Evolutionary conservation across 2,888 invertebrate genomes (phyloP).

Genomic region (Alcis repandata): DNA sequence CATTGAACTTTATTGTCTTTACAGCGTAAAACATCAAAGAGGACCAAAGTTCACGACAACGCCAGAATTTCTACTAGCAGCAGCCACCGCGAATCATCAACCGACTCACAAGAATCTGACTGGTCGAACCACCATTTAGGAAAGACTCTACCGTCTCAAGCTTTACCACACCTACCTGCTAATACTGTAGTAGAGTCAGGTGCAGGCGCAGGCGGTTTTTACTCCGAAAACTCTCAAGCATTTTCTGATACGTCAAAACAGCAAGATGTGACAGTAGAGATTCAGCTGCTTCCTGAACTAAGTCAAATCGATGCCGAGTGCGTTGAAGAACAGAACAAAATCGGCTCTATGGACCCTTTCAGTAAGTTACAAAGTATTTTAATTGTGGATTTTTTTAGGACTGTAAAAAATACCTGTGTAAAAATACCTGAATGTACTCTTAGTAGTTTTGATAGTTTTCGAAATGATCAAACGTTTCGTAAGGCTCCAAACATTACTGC

Average conservation of each 20-base stretch:
- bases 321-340: constrained; percentile 8
- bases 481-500: too few relatives aligned
- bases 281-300: constrained; percentile 17
- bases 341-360: constrained; percentile 20
- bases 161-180: neutral
- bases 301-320: constrained; percentile 2
- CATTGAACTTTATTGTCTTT: constrained; percentile 19
- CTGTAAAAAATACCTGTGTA: too few relatives aligned
- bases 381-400: neutral
- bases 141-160: constrained; percentile 4
- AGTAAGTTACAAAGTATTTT: constrained; percentile 34
- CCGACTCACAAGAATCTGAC: constrained; percentile 16
- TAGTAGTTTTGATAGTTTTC: too few relatives aligned
- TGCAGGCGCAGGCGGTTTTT: constrained; percentile 10
- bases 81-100: constrained; percentile 16
- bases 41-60: constrained; percentile 24
- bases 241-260: constrained; percentile 4
- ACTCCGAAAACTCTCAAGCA: constrained; percentile 22
- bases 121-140: constrained; percentile 17
- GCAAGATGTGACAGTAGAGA: constrained; percentile 14
- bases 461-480: too few relatives aligned
- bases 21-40: constrained; percentile 38
- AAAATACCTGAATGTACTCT: too few relatives aligned
- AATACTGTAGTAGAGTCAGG: neutral
- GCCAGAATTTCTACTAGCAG: neutral